Percentiles rank a stretch among this genome's conserved stretches.
Evolutionary conservation across 2,113 vertebrate genomes (phyloP).

Genomic region (Okapia johnstoni): DNA sequence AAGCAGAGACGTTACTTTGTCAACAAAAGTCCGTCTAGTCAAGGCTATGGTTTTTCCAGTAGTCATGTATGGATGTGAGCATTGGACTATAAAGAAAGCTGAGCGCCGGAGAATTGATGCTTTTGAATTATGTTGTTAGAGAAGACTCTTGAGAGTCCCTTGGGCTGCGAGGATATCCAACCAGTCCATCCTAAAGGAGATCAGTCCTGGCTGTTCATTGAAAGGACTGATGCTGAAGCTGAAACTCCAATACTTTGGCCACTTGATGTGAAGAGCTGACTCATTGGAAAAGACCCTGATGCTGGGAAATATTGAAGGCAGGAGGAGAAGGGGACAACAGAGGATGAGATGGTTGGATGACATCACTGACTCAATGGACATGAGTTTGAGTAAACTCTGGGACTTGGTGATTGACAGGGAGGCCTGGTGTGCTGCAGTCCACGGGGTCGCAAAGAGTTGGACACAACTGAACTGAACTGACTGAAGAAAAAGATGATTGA

Average conservation of each 20-base stretch:
- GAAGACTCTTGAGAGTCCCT: neutral
- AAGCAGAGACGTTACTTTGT: neutral
- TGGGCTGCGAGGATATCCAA: neutral
- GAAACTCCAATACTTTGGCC: neutral
- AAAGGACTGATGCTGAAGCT: neutral
- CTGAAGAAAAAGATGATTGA: neutral
- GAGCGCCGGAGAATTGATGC: neutral
- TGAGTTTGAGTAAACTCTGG: neutral
- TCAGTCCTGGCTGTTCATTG: neutral
- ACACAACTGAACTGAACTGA: neutral
- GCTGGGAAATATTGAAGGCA: neutral
- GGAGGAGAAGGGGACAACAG: neutral
- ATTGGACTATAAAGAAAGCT: neutral
- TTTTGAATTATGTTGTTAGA: neutral
- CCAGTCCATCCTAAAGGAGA: neutral
- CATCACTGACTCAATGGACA: neutral
- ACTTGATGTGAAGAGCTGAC: neutral
- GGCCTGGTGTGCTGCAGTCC: neutral
- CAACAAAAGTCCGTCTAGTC: neutral
- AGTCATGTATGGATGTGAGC: neutral
- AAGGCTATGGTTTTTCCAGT: neutral
- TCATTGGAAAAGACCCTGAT: neutral
- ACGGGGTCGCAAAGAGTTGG: neutral
- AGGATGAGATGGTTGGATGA: neutral
- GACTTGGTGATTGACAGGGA: neutral